Percentiles rank a stretch among this genome's conserved stretches.
Evolutionary conservation across 2,113 vertebrate genomes (phyloP).

Genomic region (Crypturellus undulatus): DNA sequence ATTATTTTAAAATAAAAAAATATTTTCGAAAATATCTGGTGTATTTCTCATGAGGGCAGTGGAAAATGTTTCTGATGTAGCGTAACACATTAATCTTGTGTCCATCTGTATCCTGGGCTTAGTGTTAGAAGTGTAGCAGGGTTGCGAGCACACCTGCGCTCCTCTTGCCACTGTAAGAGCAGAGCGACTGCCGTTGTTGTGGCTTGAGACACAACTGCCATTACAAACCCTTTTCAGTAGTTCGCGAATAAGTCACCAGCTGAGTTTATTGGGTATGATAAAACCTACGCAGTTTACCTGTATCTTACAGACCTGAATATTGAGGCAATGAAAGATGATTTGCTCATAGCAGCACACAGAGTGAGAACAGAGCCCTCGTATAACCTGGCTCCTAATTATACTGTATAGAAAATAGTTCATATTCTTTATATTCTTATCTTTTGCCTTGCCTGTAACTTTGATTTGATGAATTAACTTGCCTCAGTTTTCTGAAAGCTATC

Average conservation of each 20-base stretch:
- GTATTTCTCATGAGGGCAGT: neutral
- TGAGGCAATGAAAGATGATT: neutral
- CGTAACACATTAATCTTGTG: neutral
- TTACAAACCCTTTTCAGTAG: neutral
- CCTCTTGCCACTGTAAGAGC: neutral
- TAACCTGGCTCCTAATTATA: neutral
- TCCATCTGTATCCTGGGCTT: neutral
- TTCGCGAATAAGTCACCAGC: neutral
- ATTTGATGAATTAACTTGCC: neutral
- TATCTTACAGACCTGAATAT: neutral
- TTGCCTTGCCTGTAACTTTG: neutral
- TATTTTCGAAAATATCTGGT: neutral
- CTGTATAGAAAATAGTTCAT: neutral
- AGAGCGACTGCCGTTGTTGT: neutral
- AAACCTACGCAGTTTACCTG: neutral
- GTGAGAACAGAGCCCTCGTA: neutral
- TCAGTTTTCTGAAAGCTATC: neutral
- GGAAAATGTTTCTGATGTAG: neutral
- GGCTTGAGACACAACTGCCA: neutral
- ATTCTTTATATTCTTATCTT: neutral
- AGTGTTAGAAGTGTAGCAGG: too few species aligned
- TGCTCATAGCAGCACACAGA: neutral
- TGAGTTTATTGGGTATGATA: neutral
- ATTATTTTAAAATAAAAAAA: neutral
- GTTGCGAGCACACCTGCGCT: rapidly evolving